phyloP scores from a whole-genome alignment of 2,888 invertebrate genomes.

The Helobdella robusta region DNA sequence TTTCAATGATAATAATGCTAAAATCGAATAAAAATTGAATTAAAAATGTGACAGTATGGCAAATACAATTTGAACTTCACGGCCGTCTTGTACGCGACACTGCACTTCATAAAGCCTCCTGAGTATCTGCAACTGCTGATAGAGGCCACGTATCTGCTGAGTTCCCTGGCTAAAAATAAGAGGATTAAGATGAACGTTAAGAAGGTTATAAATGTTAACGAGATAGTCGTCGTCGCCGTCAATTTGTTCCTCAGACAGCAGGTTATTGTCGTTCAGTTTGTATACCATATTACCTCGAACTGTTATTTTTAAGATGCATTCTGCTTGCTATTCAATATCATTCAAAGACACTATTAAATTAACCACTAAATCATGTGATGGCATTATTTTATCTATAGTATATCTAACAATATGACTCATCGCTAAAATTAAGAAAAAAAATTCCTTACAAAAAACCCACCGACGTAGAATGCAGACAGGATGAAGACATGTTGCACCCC shows the following conservation, averaged over 20 bases:
- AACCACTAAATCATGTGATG: no score
- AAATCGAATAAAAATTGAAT: neutral
- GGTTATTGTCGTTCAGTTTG: neutral
- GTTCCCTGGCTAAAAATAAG: neutral
- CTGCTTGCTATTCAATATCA: no score
- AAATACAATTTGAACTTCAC: slow-evolving; percentile 19
- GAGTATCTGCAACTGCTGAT: slow-evolving; percentile 8
- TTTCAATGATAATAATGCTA: neutral
- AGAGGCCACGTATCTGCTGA: slow-evolving; percentile 15
- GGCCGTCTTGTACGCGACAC: slow-evolving; percentile 19
- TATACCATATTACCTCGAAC: no score
- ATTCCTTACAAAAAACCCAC: no score
- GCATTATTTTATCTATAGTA: no score
- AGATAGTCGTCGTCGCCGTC: slow-evolving; percentile 12
- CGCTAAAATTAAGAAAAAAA: no score
- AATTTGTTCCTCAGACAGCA: slow-evolving; percentile 24
- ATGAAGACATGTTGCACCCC: slow-evolving; percentile 26
- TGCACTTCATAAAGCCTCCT: slow-evolving; percentile 12
- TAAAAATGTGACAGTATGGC: slow-evolving; percentile 8
- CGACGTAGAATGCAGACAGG: no score
- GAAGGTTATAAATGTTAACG: slow-evolving; percentile 13
- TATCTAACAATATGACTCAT: no score
- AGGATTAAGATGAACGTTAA: slow-evolving; percentile 12
- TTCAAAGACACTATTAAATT: no score
- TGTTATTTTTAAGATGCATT: no score